phyloP scores from a whole-genome alignment of 2,888 invertebrate species.

The Harpagoxenus sublaevis region DNA sequence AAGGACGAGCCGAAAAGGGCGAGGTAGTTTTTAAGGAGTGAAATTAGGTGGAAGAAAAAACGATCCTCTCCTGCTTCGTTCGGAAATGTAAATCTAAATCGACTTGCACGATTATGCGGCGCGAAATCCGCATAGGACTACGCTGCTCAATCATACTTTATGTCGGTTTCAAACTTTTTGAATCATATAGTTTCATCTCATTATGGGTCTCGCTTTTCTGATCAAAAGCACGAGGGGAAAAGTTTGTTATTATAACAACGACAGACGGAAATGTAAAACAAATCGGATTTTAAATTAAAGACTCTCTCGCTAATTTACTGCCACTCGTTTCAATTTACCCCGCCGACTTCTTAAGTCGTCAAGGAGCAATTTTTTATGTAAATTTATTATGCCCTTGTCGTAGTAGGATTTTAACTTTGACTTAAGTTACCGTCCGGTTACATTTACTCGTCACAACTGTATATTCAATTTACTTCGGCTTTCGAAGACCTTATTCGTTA shows the following conservation, averaged over 20 bases:
- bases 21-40: slow-evolving; percentile 19
- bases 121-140: neutral
- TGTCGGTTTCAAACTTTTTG: neutral
- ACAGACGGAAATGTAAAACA: slow-evolving; percentile 16
- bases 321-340: slow-evolving; percentile 40
- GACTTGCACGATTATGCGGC: neutral
- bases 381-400: neutral
- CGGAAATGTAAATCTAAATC: slow-evolving; percentile 31
- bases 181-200: neutral
- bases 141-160: neutral
- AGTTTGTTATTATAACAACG: neutral
- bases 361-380: slow-evolving; percentile 3
- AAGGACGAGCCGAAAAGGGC: neutral
- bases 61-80: slow-evolving; percentile 11
- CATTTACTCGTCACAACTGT: neutral
- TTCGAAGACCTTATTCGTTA: neutral
- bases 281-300: slow-evolving; percentile 37
- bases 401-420: slow-evolving; percentile 24
- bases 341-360: neutral
- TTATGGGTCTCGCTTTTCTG: neutral
- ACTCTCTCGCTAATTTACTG: slow-evolving; percentile 9
- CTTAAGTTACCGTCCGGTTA: neutral
- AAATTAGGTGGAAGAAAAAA: slow-evolving; percentile 56
- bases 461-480: slow-evolving; percentile 10
- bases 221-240: neutral